Base-by-base conservation (phyloP, 2,888 invertebrate genomes). In the Diaphora mendica region DNA sequence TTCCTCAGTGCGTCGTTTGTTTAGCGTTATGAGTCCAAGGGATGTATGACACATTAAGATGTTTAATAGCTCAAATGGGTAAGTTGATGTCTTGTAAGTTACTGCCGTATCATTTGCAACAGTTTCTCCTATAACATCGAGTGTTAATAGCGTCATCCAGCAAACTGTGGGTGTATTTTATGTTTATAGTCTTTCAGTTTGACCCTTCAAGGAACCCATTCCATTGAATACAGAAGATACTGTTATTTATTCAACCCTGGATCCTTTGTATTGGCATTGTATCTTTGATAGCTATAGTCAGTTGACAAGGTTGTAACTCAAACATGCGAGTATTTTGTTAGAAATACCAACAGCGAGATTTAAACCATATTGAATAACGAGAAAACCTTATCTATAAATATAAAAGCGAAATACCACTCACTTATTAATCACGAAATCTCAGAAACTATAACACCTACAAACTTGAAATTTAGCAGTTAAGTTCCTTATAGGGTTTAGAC, bases 161-260 rank as follows among this genome's bases (percentile, higher is more conserved):
- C 44, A 68, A 55, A 64, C 35, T 62, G 62, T 68, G 64, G 64
- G 48, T 64, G 35, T 44, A 59, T 72, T 72, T 67, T 72, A 42
- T 59, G 67, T 68, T 67, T 68, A 62, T 30, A 30, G 62, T 48
- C 64, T 68, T 64, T 68, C 67, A 68, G 68, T 20, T n/a, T 30
- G 44, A 67, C 62, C 68, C 64, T 68, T 64, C 62, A 72, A 30
- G 51, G 39, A 68, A 62, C 44, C 62, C 62, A n/a, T 68, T 72
- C 44, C 42, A 66, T 59, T 51, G 62, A 67, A 33, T 67, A 67
- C 59, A 33, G 30, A 72, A 59, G 44, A n/a, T 30, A 44, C 67
- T 67, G 30, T 33, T 67, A 33, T 67, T 67, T 48, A 48, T 67
- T 67, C 30, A 67, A 67, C 20, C 30, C 48, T 9, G 30, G 20